These are phyloP conservation scores for Dexiosoma caninum DNA, from an alignment of 2,888 invertebrate genomes.

Conservation along the genomic window DNA sequence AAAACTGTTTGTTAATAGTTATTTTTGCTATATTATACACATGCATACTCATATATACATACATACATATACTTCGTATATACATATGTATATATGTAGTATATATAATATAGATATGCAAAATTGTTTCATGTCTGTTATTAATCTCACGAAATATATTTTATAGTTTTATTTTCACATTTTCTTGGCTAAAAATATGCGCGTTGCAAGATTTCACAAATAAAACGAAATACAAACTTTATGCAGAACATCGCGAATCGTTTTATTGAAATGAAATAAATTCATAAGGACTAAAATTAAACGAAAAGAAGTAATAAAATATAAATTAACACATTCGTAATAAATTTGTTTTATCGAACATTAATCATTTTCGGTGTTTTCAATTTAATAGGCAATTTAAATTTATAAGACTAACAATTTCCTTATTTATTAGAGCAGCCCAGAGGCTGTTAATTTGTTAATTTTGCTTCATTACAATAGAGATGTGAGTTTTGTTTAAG, in stretches of 20 bases:
- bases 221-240: background rate
- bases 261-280: background rate
- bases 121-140: slow-evolving; percentile 29
- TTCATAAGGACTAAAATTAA: background rate
- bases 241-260: slow-evolving; percentile 29
- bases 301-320: slow-evolving; percentile 18
- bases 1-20: background rate
- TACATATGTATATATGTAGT: background rate
- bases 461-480: too few relatives aligned
- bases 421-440: background rate
- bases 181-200: slow-evolving; percentile 23
- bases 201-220: slow-evolving; percentile 28
- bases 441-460: too few relatives aligned
- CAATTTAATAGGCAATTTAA: slow-evolving; percentile 23
- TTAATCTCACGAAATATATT: slow-evolving; percentile 57
- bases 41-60: background rate
- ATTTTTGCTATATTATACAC: background rate
- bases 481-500: too few relatives aligned
- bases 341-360: slow-evolving; percentile 43
- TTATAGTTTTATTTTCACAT: slow-evolving; percentile 33
- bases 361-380: slow-evolving; percentile 31
- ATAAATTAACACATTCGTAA: slow-evolving; percentile 45
- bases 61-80: background rate
- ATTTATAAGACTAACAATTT: background rate
- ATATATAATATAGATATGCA: too few relatives aligned